Evolutionary conservation across 2,113 vertebrate genomes (phyloP).

Genomic region (Psammodynastes pulverulentus): DNA sequence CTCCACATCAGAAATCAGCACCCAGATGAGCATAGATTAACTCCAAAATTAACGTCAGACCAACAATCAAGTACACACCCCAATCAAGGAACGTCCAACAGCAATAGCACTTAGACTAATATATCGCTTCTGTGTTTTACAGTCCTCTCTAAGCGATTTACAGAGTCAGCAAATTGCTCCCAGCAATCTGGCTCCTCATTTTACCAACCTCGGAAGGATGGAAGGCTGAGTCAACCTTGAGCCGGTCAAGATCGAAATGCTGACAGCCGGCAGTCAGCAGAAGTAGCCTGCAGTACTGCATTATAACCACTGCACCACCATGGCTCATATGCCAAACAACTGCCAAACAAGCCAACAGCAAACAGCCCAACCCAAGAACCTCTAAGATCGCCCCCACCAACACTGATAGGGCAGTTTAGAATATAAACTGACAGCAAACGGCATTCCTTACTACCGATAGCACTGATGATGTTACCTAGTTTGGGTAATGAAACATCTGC

Average conservation of each 20-base stretch:
- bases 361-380: neutral
- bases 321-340: too few species aligned
- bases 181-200: too few species aligned
- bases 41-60: neutral
- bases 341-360: neutral
- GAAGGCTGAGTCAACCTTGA: too few species aligned
- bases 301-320: too few species aligned
- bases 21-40: neutral
- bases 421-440: neutral
- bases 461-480: neutral
- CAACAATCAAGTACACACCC: neutral
- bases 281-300: too few species aligned
- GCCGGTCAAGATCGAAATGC: too few species aligned
- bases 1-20: neutral
- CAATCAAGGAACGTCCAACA: neutral
- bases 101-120: too few species aligned
- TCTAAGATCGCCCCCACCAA: neutral
- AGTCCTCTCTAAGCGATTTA: too few species aligned
- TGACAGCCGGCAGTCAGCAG: too few species aligned
- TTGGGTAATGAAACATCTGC: neutral
- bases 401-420: neutral
- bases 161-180: too few species aligned
- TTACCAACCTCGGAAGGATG: too few species aligned
- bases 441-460: neutral
- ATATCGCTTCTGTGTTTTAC: too few species aligned